Evolutionary conservation across 2,888 invertebrate species (phyloP).

Genomic region (Aporophyla lueneburgensis): DNA sequence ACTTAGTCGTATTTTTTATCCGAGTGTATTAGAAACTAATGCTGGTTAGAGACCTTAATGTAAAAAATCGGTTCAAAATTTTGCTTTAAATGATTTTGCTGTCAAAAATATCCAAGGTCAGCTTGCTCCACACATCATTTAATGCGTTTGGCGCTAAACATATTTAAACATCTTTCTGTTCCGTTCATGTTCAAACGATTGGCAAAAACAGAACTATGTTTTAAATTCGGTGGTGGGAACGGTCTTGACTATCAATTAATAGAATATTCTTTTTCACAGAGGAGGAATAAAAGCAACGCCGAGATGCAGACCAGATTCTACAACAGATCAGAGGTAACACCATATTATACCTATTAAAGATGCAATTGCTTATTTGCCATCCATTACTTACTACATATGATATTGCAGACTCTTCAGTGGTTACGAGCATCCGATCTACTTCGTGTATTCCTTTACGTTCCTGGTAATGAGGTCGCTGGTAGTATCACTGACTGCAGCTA

Average conservation of each 20-base stretch:
- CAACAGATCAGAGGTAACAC: slow-evolving; percentile 60
- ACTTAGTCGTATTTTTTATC: no score
- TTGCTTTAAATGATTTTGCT: not conserved
- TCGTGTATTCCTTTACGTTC: slow-evolving; percentile 92
- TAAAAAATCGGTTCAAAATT: not conserved
- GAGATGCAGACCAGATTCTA: slow-evolving; percentile 64
- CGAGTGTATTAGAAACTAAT: not conserved
- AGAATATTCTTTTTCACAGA: slow-evolving; percentile 60
- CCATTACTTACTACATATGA: not conserved
- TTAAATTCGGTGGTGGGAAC: not conserved
- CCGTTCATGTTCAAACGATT: not conserved
- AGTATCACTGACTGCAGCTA: slow-evolving; percentile 90
- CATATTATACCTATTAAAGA: not conserved
- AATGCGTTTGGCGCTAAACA: not conserved
- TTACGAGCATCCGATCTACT: slow-evolving; percentile 91
- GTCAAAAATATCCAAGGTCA: no score
- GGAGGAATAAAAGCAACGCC: slow-evolving; percentile 73
- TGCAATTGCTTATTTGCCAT: not conserved
- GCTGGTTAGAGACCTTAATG: not conserved
- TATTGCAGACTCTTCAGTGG: slow-evolving; percentile 78
- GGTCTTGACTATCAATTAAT: not conserved
- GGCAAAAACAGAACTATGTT: not conserved
- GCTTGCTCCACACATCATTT: not conserved
- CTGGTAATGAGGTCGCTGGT: slow-evolving; percentile 91
- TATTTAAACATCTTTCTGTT: not conserved